Evolutionary conservation across 2,888 invertebrate genomes (phyloP), one percentile per base, ranked within the genome.

Genomic region (Caenorhabditis sulstoni): DNA sequence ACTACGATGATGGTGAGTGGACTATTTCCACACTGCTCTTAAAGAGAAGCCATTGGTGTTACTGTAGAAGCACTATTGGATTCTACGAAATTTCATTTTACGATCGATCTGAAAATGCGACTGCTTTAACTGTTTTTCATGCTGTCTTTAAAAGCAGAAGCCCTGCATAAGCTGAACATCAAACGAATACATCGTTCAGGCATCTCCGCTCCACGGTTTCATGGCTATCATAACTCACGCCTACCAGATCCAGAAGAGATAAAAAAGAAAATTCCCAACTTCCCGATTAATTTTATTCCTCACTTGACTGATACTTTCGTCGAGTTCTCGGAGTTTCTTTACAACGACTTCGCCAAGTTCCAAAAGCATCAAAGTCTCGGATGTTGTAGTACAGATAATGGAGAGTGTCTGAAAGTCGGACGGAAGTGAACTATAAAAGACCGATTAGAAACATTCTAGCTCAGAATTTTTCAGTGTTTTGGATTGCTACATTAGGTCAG

Each of bases 401-500:
- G 41, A 35, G 78, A 78, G 44, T 78, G 78, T 44, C 18, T 71
- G 47, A 59, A 23, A 14, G 16, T 62, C n/a, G 78, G 62, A 18
- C 35, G 3, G 29, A 29, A 7, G 29, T 29, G 3, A 29, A 29
- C 29, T 29, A 29, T 29, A 29, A 2, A 9, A 8, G 11, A 47
- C 9, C 3, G 12, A 61, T 59, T 3, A 18, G 14, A 39, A 53
- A 35, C 44, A 14, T 35, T n/a, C n/a, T n/a, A n/a, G n/a, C n/a
- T n/a, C n/a, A n/a, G n/a, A n/a, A n/a, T n/a, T 29, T 29, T 29
- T 3, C 29, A 29, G 29, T 7, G 29, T 29, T 29, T 29, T 68
- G 7, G 70, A 79, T n/a, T 79, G 79, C 47, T 75, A 74, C 22
- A 55, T 70, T 12, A 64, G 79, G 3, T 79, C 74, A 12, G 68